These are phyloP conservation scores for Centropristis striata DNA, from an alignment of 2,113 vertebrate species.

Conservation along the genomic window DNA sequence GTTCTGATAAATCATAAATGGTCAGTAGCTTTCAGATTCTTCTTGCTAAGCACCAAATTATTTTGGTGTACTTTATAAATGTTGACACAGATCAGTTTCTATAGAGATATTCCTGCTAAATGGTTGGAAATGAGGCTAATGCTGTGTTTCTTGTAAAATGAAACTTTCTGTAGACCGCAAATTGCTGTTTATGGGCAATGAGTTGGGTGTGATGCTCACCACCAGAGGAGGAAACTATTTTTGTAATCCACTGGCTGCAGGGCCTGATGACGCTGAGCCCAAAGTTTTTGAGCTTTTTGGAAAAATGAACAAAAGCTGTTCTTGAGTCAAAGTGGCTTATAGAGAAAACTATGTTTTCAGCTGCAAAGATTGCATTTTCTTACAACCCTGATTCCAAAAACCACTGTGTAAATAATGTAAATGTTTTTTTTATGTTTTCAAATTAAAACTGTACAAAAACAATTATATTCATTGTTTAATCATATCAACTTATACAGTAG, in stretches of 20 bases:
- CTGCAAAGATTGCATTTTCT: not conserved
- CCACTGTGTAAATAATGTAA: no score
- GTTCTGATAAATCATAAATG: not conserved
- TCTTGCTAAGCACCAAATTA: not conserved
- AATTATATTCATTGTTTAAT: no score
- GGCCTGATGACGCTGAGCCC: not conserved
- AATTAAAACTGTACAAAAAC: no score
- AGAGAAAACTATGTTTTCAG: not conserved
- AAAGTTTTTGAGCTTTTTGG: not conserved
- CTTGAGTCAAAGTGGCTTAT: not conserved
- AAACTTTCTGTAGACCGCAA: conserved; percentile 42
- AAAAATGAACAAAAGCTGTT: not conserved
- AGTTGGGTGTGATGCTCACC: conserved; percentile 44
- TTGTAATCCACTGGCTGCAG: conserved; percentile 14
- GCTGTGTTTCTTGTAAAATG: conserved; percentile 43
- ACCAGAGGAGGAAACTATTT: conserved; percentile 45
- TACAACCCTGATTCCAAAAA: not conserved
- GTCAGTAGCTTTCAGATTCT: not conserved
- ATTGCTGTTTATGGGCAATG: conserved; percentile 4
- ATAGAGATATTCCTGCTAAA: conserved; percentile 14
- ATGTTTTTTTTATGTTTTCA: no score
- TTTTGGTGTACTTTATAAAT: conserved; percentile 6
- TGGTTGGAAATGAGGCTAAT: conserved; percentile 22
- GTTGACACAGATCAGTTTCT: conserved; percentile 18
- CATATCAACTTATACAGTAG: no score